Conservation (phyloP, 2,797 vertebrate genomes). For the Sebastes goodei region DNA sequence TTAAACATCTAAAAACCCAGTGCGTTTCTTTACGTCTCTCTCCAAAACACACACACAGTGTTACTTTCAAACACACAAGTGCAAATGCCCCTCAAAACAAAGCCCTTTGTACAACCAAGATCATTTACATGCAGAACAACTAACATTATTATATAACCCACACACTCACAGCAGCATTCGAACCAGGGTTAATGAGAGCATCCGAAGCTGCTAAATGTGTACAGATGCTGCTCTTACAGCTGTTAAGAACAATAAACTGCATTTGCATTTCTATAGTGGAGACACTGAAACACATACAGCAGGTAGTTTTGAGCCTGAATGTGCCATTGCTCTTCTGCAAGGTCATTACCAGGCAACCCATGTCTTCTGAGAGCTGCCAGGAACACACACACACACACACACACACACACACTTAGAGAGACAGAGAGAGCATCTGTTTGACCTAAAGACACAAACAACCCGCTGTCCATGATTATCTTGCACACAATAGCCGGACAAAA, state of each 20-base stretch:
- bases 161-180: constrained; percentile 32
- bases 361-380: constrained; percentile 24
- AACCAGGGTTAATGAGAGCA: constrained; percentile 38
- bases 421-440: constrained; percentile 52
- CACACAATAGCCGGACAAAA: neutral
- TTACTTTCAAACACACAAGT: constrained; percentile 10
- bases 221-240: constrained; percentile 50
- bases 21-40: neutral
- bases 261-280: constrained; percentile 1
- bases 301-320: constrained; percentile 7
- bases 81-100: constrained; percentile 65
- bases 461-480: neutral
- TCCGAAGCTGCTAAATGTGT: neutral
- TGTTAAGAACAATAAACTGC: constrained; percentile 10
- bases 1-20: neutral
- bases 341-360: constrained; percentile 50
- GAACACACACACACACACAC: constrained; percentile 26
- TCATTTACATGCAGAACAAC: constrained; percentile 78
- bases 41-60: neutral
- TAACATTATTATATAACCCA: constrained; percentile 67
- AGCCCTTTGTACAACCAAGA: constrained; percentile 72
- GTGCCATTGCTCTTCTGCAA: constrained; percentile 28
- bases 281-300: constrained; percentile 12
- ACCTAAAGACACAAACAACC: constrained; percentile 44
- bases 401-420: neutral